Evolutionary conservation across 1,140 invertebrate genomes (phyloP), one percentile per base, ranked within the genome.

Genomic region (Acromyrmex charruanus): DNA sequence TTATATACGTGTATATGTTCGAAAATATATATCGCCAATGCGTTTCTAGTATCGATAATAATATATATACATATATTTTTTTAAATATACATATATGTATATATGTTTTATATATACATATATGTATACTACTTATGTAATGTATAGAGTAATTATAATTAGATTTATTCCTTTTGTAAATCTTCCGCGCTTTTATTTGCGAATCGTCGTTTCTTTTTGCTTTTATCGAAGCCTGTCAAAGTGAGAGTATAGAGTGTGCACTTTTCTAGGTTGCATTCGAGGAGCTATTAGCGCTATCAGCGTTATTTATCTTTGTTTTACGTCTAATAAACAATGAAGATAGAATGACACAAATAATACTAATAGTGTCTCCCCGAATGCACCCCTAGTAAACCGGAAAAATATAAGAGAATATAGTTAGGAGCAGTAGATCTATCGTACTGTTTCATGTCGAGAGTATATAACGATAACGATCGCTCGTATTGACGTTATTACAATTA

Each of bases 41-140:
- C 44, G 63, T 21, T 58, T 81, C 65, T 81, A 69, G 35, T 69
- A 69, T 81, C 49, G n/a, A 55, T 5, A 44, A n/a, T 31, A 31
- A 49, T 51, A 44, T 10, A 44, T 63, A 44, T 10, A 44, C 39
- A 44, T 44, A 44, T 44, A 44, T 44, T 44, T 44, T 44, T 44
- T 44, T 44, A 9, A 44, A 12, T 44, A 44, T 44, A 44, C 39
- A 44, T 44, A 44, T 10, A 44, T 44, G 39, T 44, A 44, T 44
- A 44, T 44, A 44, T 44, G 0, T 44, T 10, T 44, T 44, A 44
- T 44, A 44, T 44, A 44, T 10, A 44, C 39, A 44, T 44, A 44
- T 44, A 61, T 44, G 49, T 9, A 28, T 35, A 77, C 10, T 44
- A 55, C 25, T 55, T 31, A 55, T n/a, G 3, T 39, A 44, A 39